Evolutionary conservation across 2,113 vertebrate genomes (phyloP), one percentile per base, ranked within the genome.

Genomic region (Platysternon megacephalum): DNA sequence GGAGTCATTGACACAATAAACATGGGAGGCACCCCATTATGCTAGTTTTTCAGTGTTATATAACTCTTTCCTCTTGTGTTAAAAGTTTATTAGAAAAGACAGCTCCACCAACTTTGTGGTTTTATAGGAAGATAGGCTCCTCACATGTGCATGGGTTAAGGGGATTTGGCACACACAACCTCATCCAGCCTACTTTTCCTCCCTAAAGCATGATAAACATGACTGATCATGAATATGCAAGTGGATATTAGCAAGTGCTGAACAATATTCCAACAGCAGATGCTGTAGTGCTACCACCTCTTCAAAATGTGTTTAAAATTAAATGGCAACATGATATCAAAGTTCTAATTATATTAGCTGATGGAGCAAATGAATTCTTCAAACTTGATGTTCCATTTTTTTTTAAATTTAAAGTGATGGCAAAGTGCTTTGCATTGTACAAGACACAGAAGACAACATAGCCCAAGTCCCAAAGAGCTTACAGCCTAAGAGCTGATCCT

Each of bases 231-330:
- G 61, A n/a, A 72, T 51, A 85, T 48, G 46, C 32, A 85, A 68
- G 32, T 39, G 48, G 46, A 16, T 44, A 39, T 49, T 65, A 61
- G 52, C 19, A 46, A 48, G 8, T 1, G 42, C 85, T 85, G 39
- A 35, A 5, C 26, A 65, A 83, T 39, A 79, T 0, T 0, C 6
- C 28, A 52, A 42, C 1, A 19, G 52, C 61, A 29, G 0, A 19
- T 0, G 1, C 26, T 11, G 56, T 79, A 3, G 0, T 0, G n/a
- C 39, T 1, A 12, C 12, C 78, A 9, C 11, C 1, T 2, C 86
- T 5, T 32, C 56, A 52, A 78, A 78, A 49, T 11, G 9, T 42
- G 82, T 68, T 83, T 83, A 3, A 48, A 79, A 85, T 82, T n/a
- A 13, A 82, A 79, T 0, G 65, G 61, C 78, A 80, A 46, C 44